A percentile compares a stretch with the other conserved stretches of the same genome.
phyloP scores from a whole-genome alignment of 2,113 vertebrate genomes.

The Albula glossodonta region DNA sequence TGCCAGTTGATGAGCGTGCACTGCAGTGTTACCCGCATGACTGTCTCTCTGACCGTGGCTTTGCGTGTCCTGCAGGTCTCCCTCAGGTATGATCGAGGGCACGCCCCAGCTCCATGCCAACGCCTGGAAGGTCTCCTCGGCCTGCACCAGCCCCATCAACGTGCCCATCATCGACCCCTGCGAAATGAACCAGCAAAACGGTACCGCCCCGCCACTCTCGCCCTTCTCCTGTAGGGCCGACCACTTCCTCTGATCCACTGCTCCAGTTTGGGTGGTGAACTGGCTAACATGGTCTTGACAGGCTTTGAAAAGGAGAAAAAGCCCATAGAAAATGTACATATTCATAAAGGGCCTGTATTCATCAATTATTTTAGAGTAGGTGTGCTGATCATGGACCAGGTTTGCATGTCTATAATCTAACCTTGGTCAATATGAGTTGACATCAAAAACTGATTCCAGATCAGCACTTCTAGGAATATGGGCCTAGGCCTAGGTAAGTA shows the following conservation, averaged over 20 bases:
- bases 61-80: slow-evolving; percentile 73
- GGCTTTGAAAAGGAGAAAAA: no score
- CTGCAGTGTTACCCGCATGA: not conserved
- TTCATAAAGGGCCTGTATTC: no score
- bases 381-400: not conserved
- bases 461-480: no score
- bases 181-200: slow-evolving; percentile 89
- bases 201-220: slow-evolving; percentile 57
- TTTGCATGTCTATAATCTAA: no score
- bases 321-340: no score
- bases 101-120: slow-evolving; percentile 94
- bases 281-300: no score
- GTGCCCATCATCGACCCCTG: slow-evolving; percentile 91
- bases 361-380: not conserved
- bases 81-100: slow-evolving; percentile 95
- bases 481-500: no score
- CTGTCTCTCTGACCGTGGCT: not conserved
- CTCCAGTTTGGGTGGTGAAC: no score
- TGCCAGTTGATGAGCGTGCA: no score
- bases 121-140: slow-evolving; percentile 94
- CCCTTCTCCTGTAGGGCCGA: not conserved
- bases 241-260: not conserved
- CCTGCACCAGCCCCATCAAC: slow-evolving; percentile 87
- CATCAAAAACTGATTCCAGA: no score
- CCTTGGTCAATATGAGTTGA: no score